A percentile compares a stretch with the other conserved stretches of the same genome.
Conservation (phyloP, 2,113 vertebrate species). For the Phylloscopus trochilus region DNA sequence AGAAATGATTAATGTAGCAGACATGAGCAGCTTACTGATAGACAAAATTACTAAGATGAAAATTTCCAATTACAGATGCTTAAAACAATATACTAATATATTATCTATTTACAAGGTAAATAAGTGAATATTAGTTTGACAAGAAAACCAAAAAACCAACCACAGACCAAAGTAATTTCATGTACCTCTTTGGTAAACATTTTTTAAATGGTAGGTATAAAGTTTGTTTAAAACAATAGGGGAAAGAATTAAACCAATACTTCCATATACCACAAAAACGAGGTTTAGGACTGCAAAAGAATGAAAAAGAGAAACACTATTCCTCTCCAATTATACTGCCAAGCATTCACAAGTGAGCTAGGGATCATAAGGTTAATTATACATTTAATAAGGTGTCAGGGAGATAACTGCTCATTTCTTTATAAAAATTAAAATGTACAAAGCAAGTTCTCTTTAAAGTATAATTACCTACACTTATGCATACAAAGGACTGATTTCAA, state of each 20-base stretch:
- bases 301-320: conserved; percentile 73
- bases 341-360: conserved; percentile 84
- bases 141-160: background rate
- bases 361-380: conserved; percentile 92
- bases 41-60: conserved; percentile 34
- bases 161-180: background rate
- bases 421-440: conserved; percentile 94
- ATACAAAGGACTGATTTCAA: conserved; percentile 88
- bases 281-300: conserved; percentile 78
- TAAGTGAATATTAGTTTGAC: background rate
- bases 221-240: conserved; percentile 76
- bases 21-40: conserved; percentile 10
- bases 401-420: conserved; percentile 92
- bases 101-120: conserved; percentile 24
- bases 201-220: conserved; percentile 56
- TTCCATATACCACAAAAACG: conserved; percentile 71
- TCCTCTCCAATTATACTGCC: conserved; percentile 85
- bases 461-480: conserved; percentile 92
- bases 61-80: conserved; percentile 33
- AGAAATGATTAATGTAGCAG: conserved; percentile 20
- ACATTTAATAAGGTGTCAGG: conserved; percentile 91
- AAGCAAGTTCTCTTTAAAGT: conserved; percentile 88
- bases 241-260: conserved; percentile 70
- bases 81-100: conserved; percentile 17
- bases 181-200: background rate